These are phyloP conservation scores for Phthorimaea operculella DNA, from an alignment of 1,140 invertebrate genomes.

Conservation along the genomic window DNA sequence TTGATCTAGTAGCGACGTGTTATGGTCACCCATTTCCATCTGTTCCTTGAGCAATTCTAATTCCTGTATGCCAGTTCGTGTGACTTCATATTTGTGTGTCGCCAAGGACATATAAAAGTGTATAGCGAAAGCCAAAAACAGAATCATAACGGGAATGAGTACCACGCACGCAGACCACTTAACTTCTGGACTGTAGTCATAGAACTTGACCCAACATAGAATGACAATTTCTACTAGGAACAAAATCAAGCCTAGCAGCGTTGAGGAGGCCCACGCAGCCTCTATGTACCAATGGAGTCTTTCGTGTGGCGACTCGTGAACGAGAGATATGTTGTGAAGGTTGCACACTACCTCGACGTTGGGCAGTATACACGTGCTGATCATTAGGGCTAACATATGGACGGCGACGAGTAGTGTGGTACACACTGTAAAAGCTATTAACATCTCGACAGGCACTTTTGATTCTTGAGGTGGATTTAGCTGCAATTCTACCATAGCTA, in stretches of 20 bases:
- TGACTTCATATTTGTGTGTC: slow-evolving; percentile 90
- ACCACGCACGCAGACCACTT: slow-evolving; percentile 92
- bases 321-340: slow-evolving; percentile 83
- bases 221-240: slow-evolving; percentile 96
- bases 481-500: slow-evolving; percentile 97
- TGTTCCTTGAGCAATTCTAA: slow-evolving; percentile 87
- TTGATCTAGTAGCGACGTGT: slow-evolving; percentile 57
- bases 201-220: slow-evolving; percentile 94
- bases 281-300: slow-evolving; percentile 95
- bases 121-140: slow-evolving; percentile 92
- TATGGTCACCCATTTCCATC: slow-evolving; percentile 78
- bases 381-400: slow-evolving; percentile 98
- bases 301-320: slow-evolving; percentile 90
- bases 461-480: slow-evolving; percentile 74
- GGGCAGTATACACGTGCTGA: slow-evolving; percentile 97
- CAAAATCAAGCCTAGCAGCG: slow-evolving; percentile 90
- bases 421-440: slow-evolving; percentile 94
- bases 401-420: slow-evolving; percentile 97
- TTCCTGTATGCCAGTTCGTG: slow-evolving; percentile 80
- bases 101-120: slow-evolving; percentile 95
- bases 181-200: slow-evolving; percentile 77
- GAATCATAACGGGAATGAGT: slow-evolving; percentile 88
- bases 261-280: slow-evolving; percentile 97
- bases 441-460: slow-evolving; percentile 80
- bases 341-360: slow-evolving; percentile 92